Evolutionary conservation across 2,888 invertebrate genomes (phyloP), one percentile per base, ranked within the genome.

Genomic region (Agrotis exclamationis): DNA sequence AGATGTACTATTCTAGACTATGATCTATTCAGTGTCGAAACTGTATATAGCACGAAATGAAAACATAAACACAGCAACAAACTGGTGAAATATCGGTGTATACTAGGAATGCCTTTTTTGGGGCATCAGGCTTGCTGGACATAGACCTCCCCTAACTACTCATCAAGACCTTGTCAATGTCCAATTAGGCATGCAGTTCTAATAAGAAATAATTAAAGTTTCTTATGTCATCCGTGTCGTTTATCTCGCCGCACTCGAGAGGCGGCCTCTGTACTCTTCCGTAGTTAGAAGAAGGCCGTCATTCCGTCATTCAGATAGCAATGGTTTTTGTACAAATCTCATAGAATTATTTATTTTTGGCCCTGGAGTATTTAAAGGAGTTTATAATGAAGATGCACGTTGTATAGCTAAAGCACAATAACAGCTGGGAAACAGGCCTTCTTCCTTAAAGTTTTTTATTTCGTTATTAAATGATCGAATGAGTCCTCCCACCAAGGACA

Each of bases 221-320:
- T 79, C 50, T 74, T 79, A 18, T 67, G 45, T 48, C 58, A 53
- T 45, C 54, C 51, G 60, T 24, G 11, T 83, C 68, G 60, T 63
- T 63, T 64, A 65, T 74, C 70, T 84, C 86, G 86, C 76, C 78
- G 74, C 86, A 84, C 80, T 72, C 50, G 82, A 84, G 65, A 56
- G 70, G 59, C 62, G 80, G 73, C 86, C 86, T 70, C 62, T 74
- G 60, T 72, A 74, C 63, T 73, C 72, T 80, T 81, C 80, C 80
- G 81, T 20, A 58, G 44, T 73, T 56, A 18, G 22, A 24, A 69
- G 59, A 63, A 71, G 76, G 80, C 50, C 68, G n/a, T n/a, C n/a
- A n/a, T n/a, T 53, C 47, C 69, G n/a, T n/a, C n/a, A 68, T 16
- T 68, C 51, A 28, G 14, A 6, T 60, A 45, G 57, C 65, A 56